Conservation (phyloP, 2,888 invertebrate genomes). For the Dryadula phaetusa region DNA sequence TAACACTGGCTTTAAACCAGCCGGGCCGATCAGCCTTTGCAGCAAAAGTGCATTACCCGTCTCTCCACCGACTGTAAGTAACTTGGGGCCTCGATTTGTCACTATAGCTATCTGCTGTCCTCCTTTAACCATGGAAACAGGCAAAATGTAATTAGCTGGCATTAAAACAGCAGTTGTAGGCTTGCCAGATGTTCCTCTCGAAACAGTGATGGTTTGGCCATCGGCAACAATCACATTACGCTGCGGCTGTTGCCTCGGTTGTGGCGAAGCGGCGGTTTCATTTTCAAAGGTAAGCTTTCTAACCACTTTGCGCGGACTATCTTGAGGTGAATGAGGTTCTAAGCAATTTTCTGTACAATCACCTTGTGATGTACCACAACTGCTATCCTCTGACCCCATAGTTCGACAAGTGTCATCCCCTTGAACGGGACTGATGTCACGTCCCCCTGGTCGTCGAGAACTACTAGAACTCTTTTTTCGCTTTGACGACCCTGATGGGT, state of each 20-base stretch:
- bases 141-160: conserved; percentile 89
- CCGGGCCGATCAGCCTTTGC: conserved; percentile 87
- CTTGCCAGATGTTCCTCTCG: conserved; percentile 84
- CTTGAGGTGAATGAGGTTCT: conserved; percentile 84
- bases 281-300: conserved; percentile 77
- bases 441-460: conserved; percentile 82
- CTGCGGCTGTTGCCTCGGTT: conserved; percentile 67
- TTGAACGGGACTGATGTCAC: conserved; percentile 85
- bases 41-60: conserved; percentile 86
- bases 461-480: conserved; percentile 87
- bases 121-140: conserved; percentile 89
- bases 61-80: conserved; percentile 74
- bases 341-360: conserved; percentile 78
- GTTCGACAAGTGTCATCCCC: conserved; percentile 88
- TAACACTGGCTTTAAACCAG: conserved; percentile 82
- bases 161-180: conserved; percentile 87
- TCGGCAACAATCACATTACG: conserved; percentile 86
- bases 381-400: conserved; percentile 91
- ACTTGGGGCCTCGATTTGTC: conserved; percentile 86
- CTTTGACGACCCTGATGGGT: conserved; percentile 87
- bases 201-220: conserved; percentile 86
- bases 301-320: conserved; percentile 76
- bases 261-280: conserved; percentile 70
- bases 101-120: conserved; percentile 90
- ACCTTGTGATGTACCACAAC: conserved; percentile 87